phyloP scores from a whole-genome alignment of 2,113 vertebrate species.

The Acanthochromis polyacanthus region DNA sequence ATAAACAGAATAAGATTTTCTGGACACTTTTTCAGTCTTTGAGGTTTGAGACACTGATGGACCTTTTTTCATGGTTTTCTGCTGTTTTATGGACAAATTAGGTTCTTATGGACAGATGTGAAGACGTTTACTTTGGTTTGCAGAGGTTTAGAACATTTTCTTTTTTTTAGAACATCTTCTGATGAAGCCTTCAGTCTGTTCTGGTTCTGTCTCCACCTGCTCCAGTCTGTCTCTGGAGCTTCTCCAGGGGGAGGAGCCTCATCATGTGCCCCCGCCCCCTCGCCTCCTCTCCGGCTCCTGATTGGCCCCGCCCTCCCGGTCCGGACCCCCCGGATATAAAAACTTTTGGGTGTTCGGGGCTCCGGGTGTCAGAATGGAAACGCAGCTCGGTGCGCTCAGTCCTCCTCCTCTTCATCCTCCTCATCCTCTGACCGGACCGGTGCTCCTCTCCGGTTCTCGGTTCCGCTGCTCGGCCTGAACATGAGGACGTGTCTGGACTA shows the following conservation, averaged over 20 bases:
- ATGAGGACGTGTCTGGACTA: not conserved
- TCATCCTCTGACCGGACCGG: constrained; percentile 36
- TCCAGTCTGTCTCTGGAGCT: not conserved
- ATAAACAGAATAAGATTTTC: no score
- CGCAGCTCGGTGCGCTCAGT: constrained; percentile 52
- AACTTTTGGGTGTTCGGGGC: constrained; percentile 78
- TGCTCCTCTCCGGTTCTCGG: constrained; percentile 43
- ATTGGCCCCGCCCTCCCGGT: constrained; percentile 82
- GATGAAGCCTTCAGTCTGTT: no score
- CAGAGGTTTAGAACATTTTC: no score
- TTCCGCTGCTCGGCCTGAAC: not conserved
- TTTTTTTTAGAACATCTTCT: no score
- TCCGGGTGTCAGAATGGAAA: constrained; percentile 78
- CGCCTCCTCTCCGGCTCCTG: not conserved
- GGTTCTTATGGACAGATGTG: no score
- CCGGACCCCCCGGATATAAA: constrained; percentile 83
- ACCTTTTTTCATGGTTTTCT: no score
- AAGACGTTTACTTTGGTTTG: no score
- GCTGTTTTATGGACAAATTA: no score
- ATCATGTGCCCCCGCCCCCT: not conserved
- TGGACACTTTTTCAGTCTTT: no score
- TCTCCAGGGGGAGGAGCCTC: not conserved
- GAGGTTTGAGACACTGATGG: no score
- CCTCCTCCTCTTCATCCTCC: constrained; percentile 23
- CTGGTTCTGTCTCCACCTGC: no score